These are phyloP conservation scores for Pseudomugil gertrudae DNA, from an alignment of 2,797 vertebrate species.

Conservation along the genomic window DNA sequence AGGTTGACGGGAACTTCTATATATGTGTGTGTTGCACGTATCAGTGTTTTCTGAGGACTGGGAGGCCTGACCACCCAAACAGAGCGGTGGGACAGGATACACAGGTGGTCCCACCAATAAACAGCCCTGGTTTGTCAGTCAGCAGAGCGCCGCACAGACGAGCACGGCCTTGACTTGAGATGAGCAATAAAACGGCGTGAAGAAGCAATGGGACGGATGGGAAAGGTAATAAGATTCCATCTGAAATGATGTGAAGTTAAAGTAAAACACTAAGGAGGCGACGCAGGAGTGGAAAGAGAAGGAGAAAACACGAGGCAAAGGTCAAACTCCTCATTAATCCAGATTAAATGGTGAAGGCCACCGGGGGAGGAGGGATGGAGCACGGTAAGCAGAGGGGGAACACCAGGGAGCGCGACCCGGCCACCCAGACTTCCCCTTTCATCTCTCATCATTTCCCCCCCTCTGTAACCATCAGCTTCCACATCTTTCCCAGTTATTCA, in stretches of 20 bases:
- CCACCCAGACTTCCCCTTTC: slow-evolving; percentile 56
- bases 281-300: slow-evolving; percentile 4
- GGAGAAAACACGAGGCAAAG: slow-evolving; percentile 47
- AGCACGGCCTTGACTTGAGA: slow-evolving; percentile 15
- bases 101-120: slow-evolving; percentile 69
- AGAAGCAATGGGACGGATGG: background rate
- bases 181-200: slow-evolving; percentile 10
- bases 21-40: slow-evolving; percentile 36
- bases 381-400: slow-evolving; percentile 20
- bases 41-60: slow-evolving; percentile 34
- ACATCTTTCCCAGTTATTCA: slow-evolving; percentile 19
- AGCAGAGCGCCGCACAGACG: slow-evolving; percentile 39
- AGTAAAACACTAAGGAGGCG: slow-evolving; percentile 14
- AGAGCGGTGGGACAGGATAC: slow-evolving; percentile 42
- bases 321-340: slow-evolving; percentile 72
- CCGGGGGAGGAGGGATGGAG: slow-evolving; percentile 51
- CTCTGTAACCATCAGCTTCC: slow-evolving; percentile 12
- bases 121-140: slow-evolving; percentile 70
- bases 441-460: slow-evolving; percentile 9
- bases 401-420: slow-evolving; percentile 66
- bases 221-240: slow-evolving; percentile 7
- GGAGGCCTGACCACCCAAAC: slow-evolving; percentile 78
- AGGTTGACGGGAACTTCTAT: slow-evolving; percentile 52
- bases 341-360: slow-evolving; percentile 66
- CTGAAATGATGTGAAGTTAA: slow-evolving; percentile 24